Evolutionary conservation across 2,113 vertebrate genomes (phyloP), one percentile per base, ranked within the genome.

Genomic region (Hippolais icterina): DNA sequence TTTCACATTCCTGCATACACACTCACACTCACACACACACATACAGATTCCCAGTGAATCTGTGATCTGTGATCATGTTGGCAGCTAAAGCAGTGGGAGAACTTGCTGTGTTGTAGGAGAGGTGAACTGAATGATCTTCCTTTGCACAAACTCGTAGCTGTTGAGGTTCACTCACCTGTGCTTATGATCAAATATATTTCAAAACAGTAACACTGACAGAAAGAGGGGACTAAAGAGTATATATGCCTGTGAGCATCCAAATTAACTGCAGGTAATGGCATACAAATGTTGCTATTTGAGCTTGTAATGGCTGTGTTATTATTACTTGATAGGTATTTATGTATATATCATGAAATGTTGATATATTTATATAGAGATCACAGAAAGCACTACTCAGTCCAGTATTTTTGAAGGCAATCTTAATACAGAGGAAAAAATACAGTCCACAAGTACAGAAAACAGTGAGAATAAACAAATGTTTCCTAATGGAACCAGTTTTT

Each of bases 391-490:
- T 69, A 25, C 33, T 82, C 1, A 0, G 8, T 65, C 46, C 41
- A 12, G 10, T 35, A 18, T 74, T 61, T 92, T 90, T 63, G 19
- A 41, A 63, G 35, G 11, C 31, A 68, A 1, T 77, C 46, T 79
- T 63, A 64, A 52, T 52, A 41, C 4, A 53, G 14, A 85, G 46
- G 24, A 60, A 87, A 86, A 41, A 9, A 49, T 54, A 42, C 20
- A 65, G 6, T n/a, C 19, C 78, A 46, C 8, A 74, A n/a, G 13
- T 37, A 61, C 28, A 77, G 49, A 94, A 86, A 83, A 70, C 33
- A 64, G 6, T 31, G 15, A 56, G 28, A 90, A 92, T 86, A 83
- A 90, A 90, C 15, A 92, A 92, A 81, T 46, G 22, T 47, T 41
- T 77, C 86, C 46, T 90, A 86, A 77, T 80, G 15, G 57, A 91